Conservation (phyloP, 2,888 invertebrate species). For the Incurvaria masculella region DNA sequence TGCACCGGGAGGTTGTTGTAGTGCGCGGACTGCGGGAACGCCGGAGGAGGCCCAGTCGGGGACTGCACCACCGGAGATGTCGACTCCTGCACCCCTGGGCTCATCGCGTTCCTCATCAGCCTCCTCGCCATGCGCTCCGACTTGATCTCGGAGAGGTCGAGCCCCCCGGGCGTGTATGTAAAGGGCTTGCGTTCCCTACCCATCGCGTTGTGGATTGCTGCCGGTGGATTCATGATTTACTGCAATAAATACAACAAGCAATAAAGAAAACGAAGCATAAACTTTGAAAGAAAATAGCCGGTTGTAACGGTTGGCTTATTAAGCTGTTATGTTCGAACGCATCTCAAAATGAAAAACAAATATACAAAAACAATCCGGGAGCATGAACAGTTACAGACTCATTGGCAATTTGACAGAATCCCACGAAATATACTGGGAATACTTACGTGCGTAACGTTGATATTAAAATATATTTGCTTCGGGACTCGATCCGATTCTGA, state of each 20-base stretch:
- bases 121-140: conserved; percentile 88
- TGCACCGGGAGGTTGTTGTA: conserved; percentile 49
- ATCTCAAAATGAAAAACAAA: neutral
- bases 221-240: conserved; percentile 68
- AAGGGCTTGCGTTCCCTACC: conserved; percentile 93
- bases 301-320: too few relatives aligned
- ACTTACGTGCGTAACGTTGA: conserved; percentile 43
- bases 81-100: conserved; percentile 67
- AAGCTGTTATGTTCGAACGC: neutral
- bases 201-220: conserved; percentile 85
- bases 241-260: conserved; percentile 31
- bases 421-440: conserved; percentile 39
- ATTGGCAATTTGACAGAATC: conserved; percentile 48
- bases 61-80: conserved; percentile 51
- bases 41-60: conserved; percentile 42
- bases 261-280: too few relatives aligned
- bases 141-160: conserved; percentile 86
- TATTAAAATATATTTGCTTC: too few relatives aligned
- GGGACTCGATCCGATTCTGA: too few relatives aligned
- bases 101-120: conserved; percentile 53
- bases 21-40: conserved; percentile 30
- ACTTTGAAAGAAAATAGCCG: too few relatives aligned
- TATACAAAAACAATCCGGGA: conserved; percentile 6
- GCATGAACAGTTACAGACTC: conserved; percentile 17
- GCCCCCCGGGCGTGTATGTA: conserved; percentile 90